Evolutionary conservation across 1,140 invertebrate species (phyloP), one percentile per base, ranked within the genome.

Genomic region (Sipha flava): DNA sequence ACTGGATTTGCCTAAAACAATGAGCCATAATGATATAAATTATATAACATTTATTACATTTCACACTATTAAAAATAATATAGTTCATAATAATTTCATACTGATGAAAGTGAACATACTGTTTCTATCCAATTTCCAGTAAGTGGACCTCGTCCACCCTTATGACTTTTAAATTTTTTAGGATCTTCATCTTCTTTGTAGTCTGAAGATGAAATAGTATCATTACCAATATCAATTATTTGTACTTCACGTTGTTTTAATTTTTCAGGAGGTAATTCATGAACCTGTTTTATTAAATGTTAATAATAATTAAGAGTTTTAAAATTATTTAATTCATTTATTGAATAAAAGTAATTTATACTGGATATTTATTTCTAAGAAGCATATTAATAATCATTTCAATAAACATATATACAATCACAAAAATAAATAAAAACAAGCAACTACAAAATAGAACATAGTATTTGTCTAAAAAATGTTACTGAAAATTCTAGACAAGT

Each of bases 201-300:
- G 88, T 98, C 96, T 49, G 89, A 88, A 47, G 88, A 84, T 68
- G 89, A 84, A 23, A 96, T 88, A 5, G 92, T 86, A 88, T 98
- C 95, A 88, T 97, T 97, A 47, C 96, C 94, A 86, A 99, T 98
- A 87, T 99, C 96, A 86, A 99, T 96, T 84, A 91, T 88, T 23
- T 97, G 90, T 26, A 99, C 89, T 83, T 98, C 95, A 82, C 97
- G 90, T 54, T 90, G 87, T 87, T 94, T 95, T 81, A 98, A 87
- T 86, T 95, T 95, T 82, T 98, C 95, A 45, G 91, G 89, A 12
- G 92, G 86, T 83, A 99, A 87, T 86, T 95, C 92, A 87, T 98
- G 97, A 81, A 94, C 93, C 94, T 96, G 83, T 72, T 83, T 82
- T 70, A 80, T 43, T 57, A 40, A 21, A 54, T 31, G 10, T 26